Conservation (phyloP, 2,797 vertebrate genomes). For the Onychomys arenicola region DNA sequence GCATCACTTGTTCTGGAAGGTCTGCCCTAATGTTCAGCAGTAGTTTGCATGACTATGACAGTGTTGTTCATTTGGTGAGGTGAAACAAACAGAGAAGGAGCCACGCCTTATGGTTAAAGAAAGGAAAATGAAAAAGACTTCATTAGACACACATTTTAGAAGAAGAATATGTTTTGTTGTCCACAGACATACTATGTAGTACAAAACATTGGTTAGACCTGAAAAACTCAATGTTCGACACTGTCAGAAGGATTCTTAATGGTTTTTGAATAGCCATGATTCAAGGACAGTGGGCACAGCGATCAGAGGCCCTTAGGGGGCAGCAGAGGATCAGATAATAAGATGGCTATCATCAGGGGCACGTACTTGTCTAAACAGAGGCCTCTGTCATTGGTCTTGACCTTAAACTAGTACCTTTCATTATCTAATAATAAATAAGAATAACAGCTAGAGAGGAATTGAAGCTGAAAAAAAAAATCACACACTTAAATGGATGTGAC, state of each 20-base stretch:
- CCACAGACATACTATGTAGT: neutral
- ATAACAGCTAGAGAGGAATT: neutral
- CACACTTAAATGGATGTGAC: neutral
- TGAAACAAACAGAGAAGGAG: neutral
- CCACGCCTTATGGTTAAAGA: neutral
- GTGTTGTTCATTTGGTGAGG: neutral
- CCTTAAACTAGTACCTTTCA: neutral
- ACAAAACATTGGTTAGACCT: neutral
- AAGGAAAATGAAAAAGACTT: neutral
- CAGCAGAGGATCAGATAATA: constrained; percentile 72
- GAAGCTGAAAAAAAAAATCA: neutral
- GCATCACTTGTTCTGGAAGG: neutral
- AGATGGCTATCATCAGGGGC: neutral
- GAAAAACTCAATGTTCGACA: neutral
- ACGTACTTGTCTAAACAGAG: neutral
- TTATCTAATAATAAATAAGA: neutral
- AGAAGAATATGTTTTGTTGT: neutral
- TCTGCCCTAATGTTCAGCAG: neutral
- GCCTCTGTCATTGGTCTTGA: neutral
- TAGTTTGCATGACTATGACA: neutral
- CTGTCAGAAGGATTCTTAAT: neutral
- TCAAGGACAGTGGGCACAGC: constrained; percentile 44
- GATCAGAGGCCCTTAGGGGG: constrained; percentile 66
- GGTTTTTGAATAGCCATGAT: neutral
- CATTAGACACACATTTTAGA: neutral